Evolutionary conservation across 2,113 vertebrate species (phyloP), one percentile per base, ranked within the genome.

Genomic region (Nicator chloris): DNA sequence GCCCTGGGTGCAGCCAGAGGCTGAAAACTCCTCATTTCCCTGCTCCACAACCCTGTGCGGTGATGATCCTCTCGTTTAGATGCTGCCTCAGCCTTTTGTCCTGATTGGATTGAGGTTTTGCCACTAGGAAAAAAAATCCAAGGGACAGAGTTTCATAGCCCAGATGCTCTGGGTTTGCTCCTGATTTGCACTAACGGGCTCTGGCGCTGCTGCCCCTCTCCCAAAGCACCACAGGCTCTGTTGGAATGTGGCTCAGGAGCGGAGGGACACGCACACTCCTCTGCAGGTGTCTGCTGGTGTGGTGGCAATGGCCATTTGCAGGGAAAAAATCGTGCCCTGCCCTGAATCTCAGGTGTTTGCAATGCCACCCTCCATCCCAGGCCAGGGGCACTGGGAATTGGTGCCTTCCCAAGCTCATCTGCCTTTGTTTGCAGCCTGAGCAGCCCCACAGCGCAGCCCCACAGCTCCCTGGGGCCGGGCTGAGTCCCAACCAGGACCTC

Each of bases 1-100:
- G 96, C 97, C 95, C 79, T 82, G 94, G 97, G 96, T 95, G 91
- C 95, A 79, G 94, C 97, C 92, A 26, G 94, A 95, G 97, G 97
- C 97, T 7, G 96, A 86, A 96, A 91, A 89, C 92, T 86, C 95
- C 95, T 97, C 92, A 93, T 97, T 98, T 96, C 90, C 93, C 56
- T 15, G 13, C 7, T 10, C 64, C 6, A 3, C 80, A 28, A 4
- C 44, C 42, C 83, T 65, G 24, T 31, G 2, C 4, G 0, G 20
- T 39, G 56, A 19, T 39, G 44, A 85, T 24, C 15, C 39, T 75
- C 33, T 42, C 31, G 14, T 80, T 88, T 28, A 71, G 64, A 68
- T 28, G 70, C 69, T 79, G 39, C 26, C 81, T 84, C 2, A 15
- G 64, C 73, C 85, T 85, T 92, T 82, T 54, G 22, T 75, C 82